A percentile compares a stretch with the other conserved stretches of the same genome.
Evolutionary conservation across 2,113 vertebrate genomes (phyloP).

Genomic region (Paracanthobrama guichenoti): DNA sequence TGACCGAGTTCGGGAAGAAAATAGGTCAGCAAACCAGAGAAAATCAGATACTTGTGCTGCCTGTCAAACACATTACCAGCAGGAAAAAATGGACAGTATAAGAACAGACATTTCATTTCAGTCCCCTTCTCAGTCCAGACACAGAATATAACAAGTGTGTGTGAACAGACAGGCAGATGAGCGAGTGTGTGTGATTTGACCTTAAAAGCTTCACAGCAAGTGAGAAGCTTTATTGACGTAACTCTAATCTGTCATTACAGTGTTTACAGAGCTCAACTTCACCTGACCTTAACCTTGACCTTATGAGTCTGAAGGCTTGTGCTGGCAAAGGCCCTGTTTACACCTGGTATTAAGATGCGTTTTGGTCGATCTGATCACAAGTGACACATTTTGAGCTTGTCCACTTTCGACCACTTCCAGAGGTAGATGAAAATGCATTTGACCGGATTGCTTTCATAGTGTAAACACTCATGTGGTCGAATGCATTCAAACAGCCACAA

Average conservation of each 20-base stretch:
- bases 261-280: constrained; percentile 1
- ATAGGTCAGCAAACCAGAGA: constrained; percentile 39
- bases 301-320: background rate
- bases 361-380: too few species aligned
- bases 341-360: too few species aligned
- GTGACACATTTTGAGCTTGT: too few species aligned
- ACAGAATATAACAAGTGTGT: background rate
- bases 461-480: too few species aligned
- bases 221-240: constrained; percentile 2
- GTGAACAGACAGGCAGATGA: constrained; percentile 15
- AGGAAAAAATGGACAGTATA: background rate
- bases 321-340: too few species aligned
- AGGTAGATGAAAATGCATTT: too few species aligned
- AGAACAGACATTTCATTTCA: background rate
- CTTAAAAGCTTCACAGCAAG: background rate
- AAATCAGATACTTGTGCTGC: background rate
- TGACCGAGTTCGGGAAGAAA: constrained; percentile 20
- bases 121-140: background rate
- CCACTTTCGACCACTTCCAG: too few species aligned
- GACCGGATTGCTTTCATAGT: too few species aligned
- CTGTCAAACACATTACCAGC: background rate
- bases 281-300: constrained; percentile 3
- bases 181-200: background rate
- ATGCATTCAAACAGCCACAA: too few species aligned
- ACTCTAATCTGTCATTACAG: constrained; percentile 1